phyloP scores from a whole-genome alignment of 2,888 invertebrate species.

The Lasioglossum vierecki region DNA sequence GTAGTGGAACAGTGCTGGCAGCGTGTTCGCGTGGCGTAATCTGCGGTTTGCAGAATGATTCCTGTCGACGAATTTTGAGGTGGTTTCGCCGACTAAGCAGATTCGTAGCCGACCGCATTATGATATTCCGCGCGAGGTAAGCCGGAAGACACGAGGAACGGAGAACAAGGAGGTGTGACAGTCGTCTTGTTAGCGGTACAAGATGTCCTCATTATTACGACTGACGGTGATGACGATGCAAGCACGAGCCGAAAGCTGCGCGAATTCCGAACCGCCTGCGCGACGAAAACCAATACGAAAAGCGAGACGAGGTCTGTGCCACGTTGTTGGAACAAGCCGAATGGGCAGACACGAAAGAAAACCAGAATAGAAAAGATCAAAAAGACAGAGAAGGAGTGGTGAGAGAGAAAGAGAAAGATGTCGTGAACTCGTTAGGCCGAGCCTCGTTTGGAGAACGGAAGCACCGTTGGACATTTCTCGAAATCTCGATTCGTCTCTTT shows the following conservation, averaged over 20 bases:
- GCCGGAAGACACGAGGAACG: constrained; percentile 34
- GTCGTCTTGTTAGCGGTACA: constrained; percentile 76
- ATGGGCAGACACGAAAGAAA: constrained; percentile 42
- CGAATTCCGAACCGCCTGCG: constrained; percentile 41
- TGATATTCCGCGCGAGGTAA: constrained; percentile 55
- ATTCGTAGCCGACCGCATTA: constrained; percentile 66
- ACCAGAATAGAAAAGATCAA: constrained; percentile 31
- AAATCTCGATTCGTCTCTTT: constrained; percentile 28
- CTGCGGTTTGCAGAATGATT: constrained; percentile 25
- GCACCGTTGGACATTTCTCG: background rate
- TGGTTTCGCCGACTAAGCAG: constrained; percentile 60
- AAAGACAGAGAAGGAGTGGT: background rate
- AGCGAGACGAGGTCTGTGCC: constrained; percentile 20
- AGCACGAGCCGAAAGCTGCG: constrained; percentile 38
- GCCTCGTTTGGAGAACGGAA: constrained; percentile 22
- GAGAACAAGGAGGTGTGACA: constrained; percentile 65
- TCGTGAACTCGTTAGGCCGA: constrained; percentile 55
- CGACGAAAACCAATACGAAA: background rate
- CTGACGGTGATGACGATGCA: constrained; percentile 74
- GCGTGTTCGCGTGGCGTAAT: background rate
- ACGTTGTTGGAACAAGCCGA: background rate
- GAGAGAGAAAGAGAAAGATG: background rate
- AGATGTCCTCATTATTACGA: constrained; percentile 75
- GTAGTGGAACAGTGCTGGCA: background rate
- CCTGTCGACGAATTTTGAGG: constrained; percentile 41